Conservation (phyloP, 2,888 invertebrate species). For the Epicampocera succincta region DNA sequence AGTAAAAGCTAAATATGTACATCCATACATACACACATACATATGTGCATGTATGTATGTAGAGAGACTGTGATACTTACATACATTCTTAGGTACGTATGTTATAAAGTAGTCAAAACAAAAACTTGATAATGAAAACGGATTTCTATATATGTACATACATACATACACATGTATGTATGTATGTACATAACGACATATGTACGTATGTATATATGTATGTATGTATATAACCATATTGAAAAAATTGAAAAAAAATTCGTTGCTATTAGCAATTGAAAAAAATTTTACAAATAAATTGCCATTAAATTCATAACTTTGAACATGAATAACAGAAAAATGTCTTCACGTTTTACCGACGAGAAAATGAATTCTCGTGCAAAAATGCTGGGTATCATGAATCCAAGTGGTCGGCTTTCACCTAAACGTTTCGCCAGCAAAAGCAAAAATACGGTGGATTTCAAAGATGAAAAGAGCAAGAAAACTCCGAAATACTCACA, state of each 20-base stretch:
- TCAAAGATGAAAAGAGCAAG: background rate
- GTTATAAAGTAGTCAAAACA: too few relatives aligned
- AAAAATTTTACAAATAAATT: constrained; percentile 5
- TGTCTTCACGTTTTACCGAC: constrained; percentile 36
- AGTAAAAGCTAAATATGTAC: too few relatives aligned
- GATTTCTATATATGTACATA: too few relatives aligned
- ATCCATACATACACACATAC: too few relatives aligned
- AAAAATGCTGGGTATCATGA: constrained; percentile 62
- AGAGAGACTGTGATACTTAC: too few relatives aligned
- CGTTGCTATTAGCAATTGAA: constrained; percentile 42
- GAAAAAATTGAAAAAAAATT: constrained; percentile 18
- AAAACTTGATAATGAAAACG: too few relatives aligned
- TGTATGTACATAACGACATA: too few relatives aligned
- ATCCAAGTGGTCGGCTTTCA: constrained; percentile 55
- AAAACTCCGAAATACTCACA: background rate
- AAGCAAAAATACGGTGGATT: background rate
- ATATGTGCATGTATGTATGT: too few relatives aligned
- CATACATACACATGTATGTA: too few relatives aligned
- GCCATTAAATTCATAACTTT: background rate
- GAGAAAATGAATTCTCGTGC: constrained; percentile 59
- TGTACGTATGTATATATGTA: too few relatives aligned
- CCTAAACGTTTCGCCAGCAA: background rate
- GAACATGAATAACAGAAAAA: constrained; percentile 1
- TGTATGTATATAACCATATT: background rate
- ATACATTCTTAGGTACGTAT: too few relatives aligned